These are phyloP conservation scores for Darevskia mixta DNA, from an alignment of 2,797 vertebrate species.

Conservation along the genomic window DNA sequence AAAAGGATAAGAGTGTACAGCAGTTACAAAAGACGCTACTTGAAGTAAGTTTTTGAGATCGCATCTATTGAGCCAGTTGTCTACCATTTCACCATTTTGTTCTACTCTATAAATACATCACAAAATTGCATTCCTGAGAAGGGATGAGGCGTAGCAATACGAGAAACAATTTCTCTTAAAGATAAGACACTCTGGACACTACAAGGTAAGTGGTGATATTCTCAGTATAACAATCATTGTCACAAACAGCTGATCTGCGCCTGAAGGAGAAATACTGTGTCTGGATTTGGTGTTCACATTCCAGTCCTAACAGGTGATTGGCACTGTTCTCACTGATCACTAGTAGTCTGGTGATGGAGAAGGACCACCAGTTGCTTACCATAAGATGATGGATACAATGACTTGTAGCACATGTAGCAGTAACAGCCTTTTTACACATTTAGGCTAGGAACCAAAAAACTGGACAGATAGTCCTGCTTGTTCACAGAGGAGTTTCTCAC, in stretches of 20 bases:
- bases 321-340: neutral
- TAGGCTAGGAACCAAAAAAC: neutral
- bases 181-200: neutral
- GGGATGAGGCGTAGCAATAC: neutral
- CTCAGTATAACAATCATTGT: neutral
- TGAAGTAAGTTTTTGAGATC: constrained; percentile 79
- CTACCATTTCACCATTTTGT: neutral
- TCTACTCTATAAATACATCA: neutral
- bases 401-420: neutral
- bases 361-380: neutral
- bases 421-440: neutral
- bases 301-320: neutral
- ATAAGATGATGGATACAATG: neutral
- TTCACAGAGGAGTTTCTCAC: neutral
- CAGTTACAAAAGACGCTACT: constrained; percentile 76
- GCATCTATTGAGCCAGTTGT: neutral
- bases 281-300: neutral
- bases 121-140: neutral
- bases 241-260: neutral
- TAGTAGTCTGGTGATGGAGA: too few relatives aligned
- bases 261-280: neutral
- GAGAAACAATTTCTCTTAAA: neutral
- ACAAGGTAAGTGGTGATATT: neutral
- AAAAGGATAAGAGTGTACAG: constrained; percentile 80
- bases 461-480: neutral